Percentiles rank a stretch among this genome's conserved stretches.
Conservation (phyloP, 2,113 vertebrate species). For the Australoheros scitulus region DNA sequence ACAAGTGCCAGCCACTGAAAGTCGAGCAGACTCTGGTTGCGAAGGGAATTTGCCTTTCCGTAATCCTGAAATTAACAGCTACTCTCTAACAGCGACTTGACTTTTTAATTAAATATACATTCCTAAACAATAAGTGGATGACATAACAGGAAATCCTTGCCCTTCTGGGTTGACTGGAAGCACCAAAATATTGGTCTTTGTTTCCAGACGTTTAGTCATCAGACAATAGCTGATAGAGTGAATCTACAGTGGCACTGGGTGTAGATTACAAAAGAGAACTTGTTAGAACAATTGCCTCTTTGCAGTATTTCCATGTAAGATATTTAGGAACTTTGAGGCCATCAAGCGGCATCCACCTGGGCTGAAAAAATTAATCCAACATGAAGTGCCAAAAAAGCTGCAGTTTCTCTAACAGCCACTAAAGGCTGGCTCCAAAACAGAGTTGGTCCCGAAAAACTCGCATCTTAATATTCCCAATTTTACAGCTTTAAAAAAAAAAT, state of each 20-base stretch:
- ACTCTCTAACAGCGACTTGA: neutral
- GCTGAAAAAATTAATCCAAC: neutral
- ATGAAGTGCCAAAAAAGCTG: neutral
- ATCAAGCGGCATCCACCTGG: no score
- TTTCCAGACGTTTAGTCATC: neutral
- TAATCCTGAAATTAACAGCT: neutral
- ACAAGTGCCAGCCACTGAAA: neutral
- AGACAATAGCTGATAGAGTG: slow-evolving; percentile 1
- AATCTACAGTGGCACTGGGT: neutral
- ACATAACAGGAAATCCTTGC: neutral
- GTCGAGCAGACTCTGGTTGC: neutral
- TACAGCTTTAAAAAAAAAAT: neutral
- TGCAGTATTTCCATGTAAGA: no score
- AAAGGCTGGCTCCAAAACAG: neutral
- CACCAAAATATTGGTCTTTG: neutral
- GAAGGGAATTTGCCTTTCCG: neutral
- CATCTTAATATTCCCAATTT: neutral
- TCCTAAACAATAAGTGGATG: neutral
- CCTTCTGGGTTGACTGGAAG: neutral
- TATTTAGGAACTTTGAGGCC: no score
- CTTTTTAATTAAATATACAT: neutral
- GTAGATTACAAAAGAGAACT: neutral
- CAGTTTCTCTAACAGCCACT: neutral
- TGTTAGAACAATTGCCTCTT: neutral
- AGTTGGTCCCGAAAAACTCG: neutral